phyloP scores from a whole-genome alignment of 2,113 vertebrate species.

The Willisornis vidua region DNA sequence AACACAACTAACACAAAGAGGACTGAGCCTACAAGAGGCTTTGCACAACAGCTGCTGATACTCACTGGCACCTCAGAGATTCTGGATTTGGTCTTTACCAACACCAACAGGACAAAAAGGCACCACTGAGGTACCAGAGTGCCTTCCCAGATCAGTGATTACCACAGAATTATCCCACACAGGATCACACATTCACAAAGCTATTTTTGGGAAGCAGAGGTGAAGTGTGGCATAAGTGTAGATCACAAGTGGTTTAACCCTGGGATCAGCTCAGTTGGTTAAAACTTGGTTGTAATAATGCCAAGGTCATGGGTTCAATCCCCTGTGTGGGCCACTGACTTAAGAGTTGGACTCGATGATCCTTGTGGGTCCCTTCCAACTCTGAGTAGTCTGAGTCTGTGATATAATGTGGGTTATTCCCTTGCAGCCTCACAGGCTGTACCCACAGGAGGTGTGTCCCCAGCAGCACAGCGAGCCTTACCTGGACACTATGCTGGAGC shows the following conservation, averaged over 20 bases:
- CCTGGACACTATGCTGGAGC: constrained; percentile 99
- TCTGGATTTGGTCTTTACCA: not conserved
- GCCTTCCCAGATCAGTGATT: rapidly evolving
- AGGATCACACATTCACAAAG: rapidly evolving
- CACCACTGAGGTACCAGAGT: not conserved
- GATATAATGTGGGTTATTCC: rapidly evolving
- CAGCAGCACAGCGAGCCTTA: constrained; percentile 38
- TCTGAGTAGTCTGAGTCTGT: too few species aligned
- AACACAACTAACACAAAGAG: not conserved
- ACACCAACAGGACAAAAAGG: not conserved
- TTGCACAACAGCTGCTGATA: not conserved
- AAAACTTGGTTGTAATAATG: too few species aligned
- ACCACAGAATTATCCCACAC: not conserved
- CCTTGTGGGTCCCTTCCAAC: too few species aligned
- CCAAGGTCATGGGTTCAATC: too few species aligned
- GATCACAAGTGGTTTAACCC: not conserved
- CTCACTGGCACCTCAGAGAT: not conserved
- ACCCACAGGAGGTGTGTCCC: rapidly evolving
- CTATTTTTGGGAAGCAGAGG: not conserved
- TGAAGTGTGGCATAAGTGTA: not conserved
- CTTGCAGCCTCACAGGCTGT: not conserved
- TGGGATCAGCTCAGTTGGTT: too few species aligned
- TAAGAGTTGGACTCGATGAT: too few species aligned
- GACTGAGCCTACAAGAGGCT: not conserved
- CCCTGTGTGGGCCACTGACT: too few species aligned